Conservation (phyloP, 2,797 vertebrate genomes). For the Gastrophryne carolinensis region DNA sequence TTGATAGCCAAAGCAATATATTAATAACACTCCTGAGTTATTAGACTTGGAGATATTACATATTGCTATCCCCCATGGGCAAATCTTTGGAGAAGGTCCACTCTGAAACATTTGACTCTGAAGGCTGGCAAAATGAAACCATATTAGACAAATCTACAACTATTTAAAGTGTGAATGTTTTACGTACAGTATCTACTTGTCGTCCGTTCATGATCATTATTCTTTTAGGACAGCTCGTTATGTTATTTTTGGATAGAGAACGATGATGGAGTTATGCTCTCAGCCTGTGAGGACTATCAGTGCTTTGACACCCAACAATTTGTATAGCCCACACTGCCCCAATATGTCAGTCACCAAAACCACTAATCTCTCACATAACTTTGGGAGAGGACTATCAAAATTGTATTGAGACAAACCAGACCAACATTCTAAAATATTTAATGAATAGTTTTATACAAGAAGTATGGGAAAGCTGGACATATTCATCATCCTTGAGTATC, state of each 20-base stretch:
- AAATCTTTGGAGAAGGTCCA: not conserved
- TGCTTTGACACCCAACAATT: not conserved
- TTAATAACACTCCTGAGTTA: not conserved
- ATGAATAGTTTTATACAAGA: not conserved
- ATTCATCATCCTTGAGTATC: not conserved
- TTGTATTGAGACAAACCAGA: slow-evolving; percentile 4
- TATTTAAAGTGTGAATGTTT: not conserved
- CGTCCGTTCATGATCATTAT: not conserved
- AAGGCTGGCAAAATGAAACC: not conserved
- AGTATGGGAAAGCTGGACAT: not conserved
- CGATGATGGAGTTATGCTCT: not conserved
- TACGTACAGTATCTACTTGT: not conserved
- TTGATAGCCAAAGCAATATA: not conserved
- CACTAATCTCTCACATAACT: not conserved
- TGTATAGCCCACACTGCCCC: not conserved
- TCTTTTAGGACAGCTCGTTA: not conserved
- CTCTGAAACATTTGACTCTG: not conserved
- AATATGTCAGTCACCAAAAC: not conserved
- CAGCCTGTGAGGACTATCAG: not conserved
- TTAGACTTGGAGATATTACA: not conserved
- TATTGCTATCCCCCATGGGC: not conserved
- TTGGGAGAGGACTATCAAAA: not conserved
- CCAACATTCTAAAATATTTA: not conserved
- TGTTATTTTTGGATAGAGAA: slow-evolving; percentile 1
- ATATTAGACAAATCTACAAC: not conserved